A percentile compares a stretch with the other conserved stretches of the same genome.
Conservation (phyloP, 2,888 invertebrate species). For the Melanchra persicariae region DNA sequence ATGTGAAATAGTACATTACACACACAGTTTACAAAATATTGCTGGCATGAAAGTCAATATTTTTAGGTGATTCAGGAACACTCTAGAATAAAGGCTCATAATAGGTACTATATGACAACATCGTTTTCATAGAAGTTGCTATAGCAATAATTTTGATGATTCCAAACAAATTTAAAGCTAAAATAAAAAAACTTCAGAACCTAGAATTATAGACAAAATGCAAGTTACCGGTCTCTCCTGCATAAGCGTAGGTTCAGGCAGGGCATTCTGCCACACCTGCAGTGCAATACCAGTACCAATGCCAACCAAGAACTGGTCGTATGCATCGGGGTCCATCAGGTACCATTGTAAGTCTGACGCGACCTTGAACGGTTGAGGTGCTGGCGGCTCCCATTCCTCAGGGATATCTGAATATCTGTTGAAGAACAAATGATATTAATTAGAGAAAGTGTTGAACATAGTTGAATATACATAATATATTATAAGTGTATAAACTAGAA, state of each 20-base stretch:
- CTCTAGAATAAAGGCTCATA: background rate
- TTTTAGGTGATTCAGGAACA: background rate
- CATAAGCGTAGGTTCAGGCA: conserved; percentile 95
- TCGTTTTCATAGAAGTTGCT: too few species aligned
- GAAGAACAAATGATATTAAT: conserved; percentile 20
- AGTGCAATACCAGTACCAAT: conserved; percentile 95
- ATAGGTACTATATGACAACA: background rate
- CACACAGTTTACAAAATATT: background rate
- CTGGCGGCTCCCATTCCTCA: conserved; percentile 98
- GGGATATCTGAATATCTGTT: conserved; percentile 95
- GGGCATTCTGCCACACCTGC: conserved; percentile 96
- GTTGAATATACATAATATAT: too few species aligned
- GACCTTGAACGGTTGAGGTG: conserved; percentile 96
- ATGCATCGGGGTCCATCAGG: conserved; percentile 98
- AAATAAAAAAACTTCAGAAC: background rate
- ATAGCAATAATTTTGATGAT: too few species aligned
- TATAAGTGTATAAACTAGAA: background rate
- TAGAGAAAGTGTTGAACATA: background rate
- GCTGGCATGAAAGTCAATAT: background rate
- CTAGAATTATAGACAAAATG: too few species aligned
- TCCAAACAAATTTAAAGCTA: too few species aligned
- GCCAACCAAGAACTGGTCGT: conserved; percentile 98
- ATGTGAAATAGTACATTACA: background rate
- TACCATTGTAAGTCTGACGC: conserved; percentile 98
- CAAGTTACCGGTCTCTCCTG: conserved; percentile 94